Base-by-base conservation (phyloP, 2,797 vertebrate species). In the Petrocephalus schoutedeni region DNA sequence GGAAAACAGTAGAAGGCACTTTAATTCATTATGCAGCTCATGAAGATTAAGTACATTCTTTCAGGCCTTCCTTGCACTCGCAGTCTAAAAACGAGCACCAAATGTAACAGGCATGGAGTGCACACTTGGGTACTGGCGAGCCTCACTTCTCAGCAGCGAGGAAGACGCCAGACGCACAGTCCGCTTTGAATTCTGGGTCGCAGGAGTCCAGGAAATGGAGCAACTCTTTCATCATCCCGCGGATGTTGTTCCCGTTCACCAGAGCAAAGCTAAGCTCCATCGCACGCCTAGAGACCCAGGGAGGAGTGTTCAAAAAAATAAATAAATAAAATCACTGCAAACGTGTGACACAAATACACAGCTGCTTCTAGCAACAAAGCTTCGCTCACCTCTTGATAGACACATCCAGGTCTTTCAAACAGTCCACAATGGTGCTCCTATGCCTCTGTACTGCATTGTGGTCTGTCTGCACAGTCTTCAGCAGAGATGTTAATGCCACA, bases 221-320 rank as follows among this genome's bases (percentile, higher is more conserved):
- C 91, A 99, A 95, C 92, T 99, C 98, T 94, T 99, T 99, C 98
- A 99, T 99, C 98, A 99, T 99, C 89, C 98, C 98, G 93, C 98
- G 96, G 71, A 99, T 98, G 93, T 99, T 99, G 95, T 99, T 99
- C 86, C 98, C 98, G 53, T 99, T 99, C 90, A 99, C 98, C 86
- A 99, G 95, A 89, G 98, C 98, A 90, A 99, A 99, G 94, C 98
- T 99, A 92, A 99, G 96, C 90, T 99, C 98, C 98, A 99, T 99
- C 53, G 98, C 98, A 92, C 98, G 97, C 93, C 98, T 99, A 88
- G 7, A 74, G 36, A 86, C 54, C n/a, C 86, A 1, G 10, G 88
- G 9, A 53, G 71, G 86, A 49, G 64, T 89, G 71, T 77, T 77
- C 8, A 36, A 88, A 41, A 88, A 45, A 90, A n/a, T 36, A 89